Evolutionary conservation across 2,797 vertebrate species (phyloP), one percentile per base, ranked within the genome.

Genomic region (Sebastes alutus): DNA sequence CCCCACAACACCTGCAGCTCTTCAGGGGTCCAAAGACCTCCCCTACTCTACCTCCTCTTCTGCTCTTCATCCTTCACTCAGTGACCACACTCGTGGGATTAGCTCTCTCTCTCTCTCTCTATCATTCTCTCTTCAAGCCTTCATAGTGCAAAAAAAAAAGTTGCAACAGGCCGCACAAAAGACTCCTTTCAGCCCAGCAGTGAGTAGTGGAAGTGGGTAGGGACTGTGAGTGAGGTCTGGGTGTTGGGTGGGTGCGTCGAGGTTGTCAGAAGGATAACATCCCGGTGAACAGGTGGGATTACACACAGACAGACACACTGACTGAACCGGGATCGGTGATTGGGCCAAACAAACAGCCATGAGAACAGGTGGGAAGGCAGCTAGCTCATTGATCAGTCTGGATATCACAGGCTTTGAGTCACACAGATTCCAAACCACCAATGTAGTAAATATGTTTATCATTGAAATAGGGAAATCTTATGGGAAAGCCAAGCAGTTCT

Each of bases 261-360:
- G 74, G 63, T 73, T 89, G 85, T 88, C 76, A 87, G 84, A 61
- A 49, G 87, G 86, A 88, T 89, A 89, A 94, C 87, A 93, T 94
- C 90, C 87, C 5, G 3, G 84, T 63, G 84, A 93, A 94, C 93
- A 95, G 94, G 93, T 94, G 94, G 91, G 89, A 94, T 94, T 93
- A 93, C 93, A 93, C 6, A 30, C 71, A 73, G 77, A 78, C 46
- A 54, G 77, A 78, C 46, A 55, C 16, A 10, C 77, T 25, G 82
- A 72, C 77, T 81, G 80, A 89, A 74, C 77, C 68, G 20, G 72
- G 79, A 87, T 78, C 84, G 76, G 81, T 0, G 56, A 68, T 6
- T 77, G 80, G 64, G 69, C 60, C 60, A 72, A 59, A 83, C 72
- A 61, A 64, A 66, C 67, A 56, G 72, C n/a, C 46, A 4, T 52